These are phyloP conservation scores for Manis pentadactyla DNA, from an alignment of 2,797 vertebrate genomes.

Conservation along the genomic window DNA sequence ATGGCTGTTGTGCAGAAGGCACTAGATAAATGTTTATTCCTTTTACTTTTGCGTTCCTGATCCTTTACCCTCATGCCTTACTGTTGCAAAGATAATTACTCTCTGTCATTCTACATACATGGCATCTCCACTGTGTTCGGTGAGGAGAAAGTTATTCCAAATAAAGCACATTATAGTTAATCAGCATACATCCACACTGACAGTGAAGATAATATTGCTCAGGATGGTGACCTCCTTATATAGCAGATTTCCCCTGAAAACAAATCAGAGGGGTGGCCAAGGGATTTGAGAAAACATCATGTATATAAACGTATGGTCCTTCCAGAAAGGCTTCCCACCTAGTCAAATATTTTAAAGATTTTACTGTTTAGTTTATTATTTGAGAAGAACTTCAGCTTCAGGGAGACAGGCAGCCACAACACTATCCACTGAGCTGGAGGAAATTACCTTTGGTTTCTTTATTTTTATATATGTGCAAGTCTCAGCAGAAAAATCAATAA, in stretches of 20 bases:
- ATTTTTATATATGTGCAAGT: neutral
- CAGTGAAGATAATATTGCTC: neutral
- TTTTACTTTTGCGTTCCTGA: neutral
- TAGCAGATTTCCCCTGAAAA: neutral
- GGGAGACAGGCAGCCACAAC: neutral
- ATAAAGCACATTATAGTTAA: neutral
- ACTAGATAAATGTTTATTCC: neutral
- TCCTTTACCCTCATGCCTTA: neutral
- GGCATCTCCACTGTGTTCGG: neutral
- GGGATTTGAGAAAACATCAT: neutral
- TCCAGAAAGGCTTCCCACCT: neutral
- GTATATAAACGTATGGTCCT: neutral
- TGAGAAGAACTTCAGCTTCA: neutral
- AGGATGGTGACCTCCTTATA: neutral
- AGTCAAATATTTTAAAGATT: neutral
- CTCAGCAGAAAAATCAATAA: slow-evolving; percentile 27
- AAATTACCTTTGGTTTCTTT: slow-evolving; percentile 58
- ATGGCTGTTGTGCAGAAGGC: neutral
- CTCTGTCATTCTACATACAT: neutral
- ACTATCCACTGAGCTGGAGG: neutral
- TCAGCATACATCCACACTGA: neutral
- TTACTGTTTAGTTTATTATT: neutral
- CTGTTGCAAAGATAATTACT: neutral
- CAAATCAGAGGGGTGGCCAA: neutral
- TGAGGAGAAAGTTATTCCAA: neutral